Evolutionary conservation across 1,140 invertebrate genomes (phyloP).

Genomic region (Tigriopus japonicus): DNA sequence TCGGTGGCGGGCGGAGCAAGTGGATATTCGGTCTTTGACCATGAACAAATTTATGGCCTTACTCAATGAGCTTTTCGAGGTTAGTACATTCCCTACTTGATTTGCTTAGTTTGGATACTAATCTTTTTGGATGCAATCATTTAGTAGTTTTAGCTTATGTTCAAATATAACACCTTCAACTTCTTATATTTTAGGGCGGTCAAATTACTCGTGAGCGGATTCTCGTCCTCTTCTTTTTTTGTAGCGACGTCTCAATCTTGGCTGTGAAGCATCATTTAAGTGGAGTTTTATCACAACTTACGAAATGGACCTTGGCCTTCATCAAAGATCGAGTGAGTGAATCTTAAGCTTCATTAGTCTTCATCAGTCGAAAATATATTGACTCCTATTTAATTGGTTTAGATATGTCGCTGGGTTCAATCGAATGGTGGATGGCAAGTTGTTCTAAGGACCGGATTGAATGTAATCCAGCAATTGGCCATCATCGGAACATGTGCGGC

Average conservation of each 20-base stretch:
- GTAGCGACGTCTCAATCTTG: constrained; percentile 26
- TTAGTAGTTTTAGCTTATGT: too few relatives aligned
- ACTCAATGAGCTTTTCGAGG: constrained; percentile 17
- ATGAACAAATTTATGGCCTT: constrained; percentile 18
- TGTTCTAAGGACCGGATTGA: neutral
- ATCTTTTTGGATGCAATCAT: too few relatives aligned
- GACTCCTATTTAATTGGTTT: neutral
- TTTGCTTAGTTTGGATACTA: too few relatives aligned
- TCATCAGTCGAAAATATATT: neutral
- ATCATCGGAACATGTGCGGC: constrained; percentile 10
- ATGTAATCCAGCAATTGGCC: constrained; percentile 6
- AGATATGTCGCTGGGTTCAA: constrained; percentile 4
- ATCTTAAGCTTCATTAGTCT: neutral
- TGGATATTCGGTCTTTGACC: constrained; percentile 18
- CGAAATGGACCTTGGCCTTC: constrained; percentile 23
- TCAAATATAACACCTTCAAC: too few relatives aligned
- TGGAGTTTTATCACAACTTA: constrained; percentile 20
- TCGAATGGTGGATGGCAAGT: neutral
- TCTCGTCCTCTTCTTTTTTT: constrained; percentile 28
- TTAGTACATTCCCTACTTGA: constrained; percentile 1
- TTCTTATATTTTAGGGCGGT: constrained; percentile 16
- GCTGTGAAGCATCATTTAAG: constrained; percentile 17
- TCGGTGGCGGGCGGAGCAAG: constrained; percentile 20
- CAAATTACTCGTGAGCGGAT: constrained; percentile 25
- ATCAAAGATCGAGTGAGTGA: constrained; percentile 20